A percentile compares a stretch with the other conserved stretches of the same genome.
These are phyloP conservation scores for Drosophila insularis DNA, from an alignment of 1,140 invertebrate genomes.

Conservation along the genomic window DNA sequence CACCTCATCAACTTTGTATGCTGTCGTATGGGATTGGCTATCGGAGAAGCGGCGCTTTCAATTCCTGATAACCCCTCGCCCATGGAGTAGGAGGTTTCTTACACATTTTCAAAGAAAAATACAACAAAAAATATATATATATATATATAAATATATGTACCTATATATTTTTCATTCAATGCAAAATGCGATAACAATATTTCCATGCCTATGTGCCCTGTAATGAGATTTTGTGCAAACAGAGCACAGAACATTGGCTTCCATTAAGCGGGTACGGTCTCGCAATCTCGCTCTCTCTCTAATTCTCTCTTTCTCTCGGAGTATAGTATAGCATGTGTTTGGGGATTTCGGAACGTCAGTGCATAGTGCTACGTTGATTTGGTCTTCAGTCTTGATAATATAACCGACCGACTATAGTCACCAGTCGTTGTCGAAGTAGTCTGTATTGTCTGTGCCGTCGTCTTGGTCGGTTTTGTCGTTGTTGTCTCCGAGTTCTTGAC, in stretches of 20 bases:
- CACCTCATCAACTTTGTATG: constrained; percentile 26
- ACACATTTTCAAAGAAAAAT: background rate
- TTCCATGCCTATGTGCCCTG: constrained; percentile 18
- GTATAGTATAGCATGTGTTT: background rate
- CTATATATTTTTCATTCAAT: background rate
- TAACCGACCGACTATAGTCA: background rate
- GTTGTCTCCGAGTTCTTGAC: constrained; percentile 31
- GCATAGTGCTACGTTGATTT: constrained; percentile 15
- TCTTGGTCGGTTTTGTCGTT: constrained; percentile 6
- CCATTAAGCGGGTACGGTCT: constrained; percentile 13
- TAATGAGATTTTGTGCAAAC: constrained; percentile 63
- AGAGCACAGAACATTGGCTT: constrained; percentile 34
- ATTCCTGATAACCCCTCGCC: background rate
- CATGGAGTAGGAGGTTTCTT: background rate
- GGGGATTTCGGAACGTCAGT: constrained; percentile 34
- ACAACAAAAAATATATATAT: background rate
- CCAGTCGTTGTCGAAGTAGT: constrained; percentile 4
- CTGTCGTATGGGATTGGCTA: background rate
- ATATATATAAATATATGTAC: too few species aligned
- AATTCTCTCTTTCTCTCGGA: background rate
- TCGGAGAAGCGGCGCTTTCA: background rate
- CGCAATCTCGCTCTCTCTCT: background rate
- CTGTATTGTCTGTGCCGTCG: constrained; percentile 19
- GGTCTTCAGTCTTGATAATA: constrained; percentile 73
- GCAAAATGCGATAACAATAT: constrained; percentile 41